phyloP scores from a whole-genome alignment of 2,888 invertebrate genomes.

The Thera obeliscata region DNA sequence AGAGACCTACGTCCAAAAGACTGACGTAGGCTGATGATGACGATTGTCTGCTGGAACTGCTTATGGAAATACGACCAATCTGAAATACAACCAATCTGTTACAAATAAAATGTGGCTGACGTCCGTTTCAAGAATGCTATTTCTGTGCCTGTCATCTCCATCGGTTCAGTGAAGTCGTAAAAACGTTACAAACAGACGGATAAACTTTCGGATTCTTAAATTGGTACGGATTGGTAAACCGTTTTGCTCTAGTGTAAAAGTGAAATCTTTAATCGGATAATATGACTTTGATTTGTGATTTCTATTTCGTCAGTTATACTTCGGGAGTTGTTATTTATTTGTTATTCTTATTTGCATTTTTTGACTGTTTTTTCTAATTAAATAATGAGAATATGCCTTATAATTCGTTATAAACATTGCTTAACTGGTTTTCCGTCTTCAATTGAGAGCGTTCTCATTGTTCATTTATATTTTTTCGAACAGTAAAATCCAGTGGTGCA shows the following conservation, averaged over 20 bases:
- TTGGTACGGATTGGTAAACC: conserved; percentile 48
- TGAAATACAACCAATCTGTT: too few species aligned
- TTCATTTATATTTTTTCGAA: too few species aligned
- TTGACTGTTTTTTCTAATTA: too few species aligned
- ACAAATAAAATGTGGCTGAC: not conserved
- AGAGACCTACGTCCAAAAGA: not conserved
- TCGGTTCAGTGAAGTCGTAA: not conserved
- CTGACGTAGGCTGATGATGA: not conserved
- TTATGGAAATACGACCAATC: too few species aligned
- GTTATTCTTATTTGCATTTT: too few species aligned
- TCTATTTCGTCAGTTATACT: conserved; percentile 9
- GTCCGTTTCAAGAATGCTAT: not conserved
- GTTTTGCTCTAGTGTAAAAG: conserved; percentile 65
- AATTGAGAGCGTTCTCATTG: too few species aligned
- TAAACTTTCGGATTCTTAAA: not conserved
- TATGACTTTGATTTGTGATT: conserved; percentile 17
- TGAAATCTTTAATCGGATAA: conserved; percentile 60
- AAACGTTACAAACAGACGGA: not conserved
- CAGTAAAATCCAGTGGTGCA: too few species aligned
- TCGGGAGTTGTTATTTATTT: not conserved
- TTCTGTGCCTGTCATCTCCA: not conserved
- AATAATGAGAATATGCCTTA: too few species aligned
- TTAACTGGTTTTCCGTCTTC: too few species aligned
- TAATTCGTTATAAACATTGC: too few species aligned
- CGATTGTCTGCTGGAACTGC: too few species aligned